Percentiles rank a stretch among this genome's conserved stretches.
phyloP scores from a whole-genome alignment of 2,888 invertebrate genomes.

The Drosophila pseudotakahashii region DNA sequence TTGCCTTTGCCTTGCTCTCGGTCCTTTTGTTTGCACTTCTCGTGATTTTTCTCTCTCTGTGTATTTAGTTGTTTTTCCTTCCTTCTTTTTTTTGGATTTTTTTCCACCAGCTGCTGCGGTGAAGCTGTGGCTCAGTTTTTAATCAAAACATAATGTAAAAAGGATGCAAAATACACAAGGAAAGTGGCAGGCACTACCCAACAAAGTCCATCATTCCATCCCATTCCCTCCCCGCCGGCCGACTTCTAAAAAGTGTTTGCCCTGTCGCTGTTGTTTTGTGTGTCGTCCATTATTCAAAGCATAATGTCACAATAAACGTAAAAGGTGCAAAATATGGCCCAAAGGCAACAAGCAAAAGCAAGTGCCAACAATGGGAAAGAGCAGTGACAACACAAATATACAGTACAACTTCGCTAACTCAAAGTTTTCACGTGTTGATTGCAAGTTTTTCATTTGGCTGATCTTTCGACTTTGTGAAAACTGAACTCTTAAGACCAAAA shows the following conservation, averaged over 20 bases:
- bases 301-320: slow-evolving; percentile 77
- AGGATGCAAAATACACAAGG: slow-evolving; percentile 42
- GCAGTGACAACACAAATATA: slow-evolving; percentile 18
- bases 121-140: slow-evolving; percentile 63
- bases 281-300: slow-evolving; percentile 71
- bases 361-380: slow-evolving; percentile 34
- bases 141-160: slow-evolving; percentile 73
- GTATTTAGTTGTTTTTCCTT: slow-evolving; percentile 27
- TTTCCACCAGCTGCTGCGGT: slow-evolving; percentile 38
- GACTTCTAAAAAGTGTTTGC: slow-evolving; percentile 64
- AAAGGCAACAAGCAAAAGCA: slow-evolving; percentile 47
- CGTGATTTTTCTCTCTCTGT: slow-evolving; percentile 31
- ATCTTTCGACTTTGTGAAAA: not conserved
- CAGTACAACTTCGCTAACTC: slow-evolving; percentile 4
- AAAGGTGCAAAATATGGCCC: slow-evolving; percentile 76
- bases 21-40: slow-evolving; percentile 39
- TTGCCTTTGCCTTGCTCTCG: slow-evolving; percentile 29
- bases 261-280: slow-evolving; percentile 45
- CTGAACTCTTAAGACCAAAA: not conserved
- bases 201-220: slow-evolving; percentile 28
- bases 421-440: not conserved
- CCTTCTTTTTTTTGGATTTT: slow-evolving; percentile 22
- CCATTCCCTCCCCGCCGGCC: slow-evolving; percentile 4
- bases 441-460: not conserved
- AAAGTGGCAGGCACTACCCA: slow-evolving; percentile 41